phyloP scores from a whole-genome alignment of 2,797 vertebrate genomes.

The Scomberomorus guttatus region DNA sequence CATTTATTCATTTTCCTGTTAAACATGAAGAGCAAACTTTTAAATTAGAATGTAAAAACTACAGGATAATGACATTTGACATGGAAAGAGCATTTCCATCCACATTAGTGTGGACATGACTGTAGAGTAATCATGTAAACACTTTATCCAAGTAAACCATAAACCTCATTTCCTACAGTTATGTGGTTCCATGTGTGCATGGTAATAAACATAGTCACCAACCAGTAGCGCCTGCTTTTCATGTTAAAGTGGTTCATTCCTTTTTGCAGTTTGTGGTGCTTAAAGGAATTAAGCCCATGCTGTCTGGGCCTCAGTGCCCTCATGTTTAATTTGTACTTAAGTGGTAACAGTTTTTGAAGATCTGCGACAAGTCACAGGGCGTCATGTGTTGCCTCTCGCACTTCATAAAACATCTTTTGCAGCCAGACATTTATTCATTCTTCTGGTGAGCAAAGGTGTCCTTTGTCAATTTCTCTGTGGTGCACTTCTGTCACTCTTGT shows the following conservation, averaged over 20 bases:
- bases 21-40: conserved; percentile 1
- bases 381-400: background rate
- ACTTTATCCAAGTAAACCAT: no score
- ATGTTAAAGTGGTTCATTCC: background rate
- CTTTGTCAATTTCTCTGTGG: background rate
- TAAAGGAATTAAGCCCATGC: background rate
- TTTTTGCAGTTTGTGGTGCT: background rate
- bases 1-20: background rate
- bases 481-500: no score
- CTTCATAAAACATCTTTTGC: background rate
- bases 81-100: conserved; percentile 9
- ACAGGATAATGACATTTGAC: background rate
- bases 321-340: conserved; percentile 14
- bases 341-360: conserved; percentile 20
- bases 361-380: background rate
- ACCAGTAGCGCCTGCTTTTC: background rate
- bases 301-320: conserved; percentile 9
- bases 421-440: background rate
- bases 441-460: background rate
- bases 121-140: background rate
- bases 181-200: background rate
- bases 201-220: background rate
- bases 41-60: conserved; percentile 3
- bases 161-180: background rate
- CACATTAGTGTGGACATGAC: background rate